Conservation (phyloP, 2,888 invertebrate species). For the Tachina lurida region DNA sequence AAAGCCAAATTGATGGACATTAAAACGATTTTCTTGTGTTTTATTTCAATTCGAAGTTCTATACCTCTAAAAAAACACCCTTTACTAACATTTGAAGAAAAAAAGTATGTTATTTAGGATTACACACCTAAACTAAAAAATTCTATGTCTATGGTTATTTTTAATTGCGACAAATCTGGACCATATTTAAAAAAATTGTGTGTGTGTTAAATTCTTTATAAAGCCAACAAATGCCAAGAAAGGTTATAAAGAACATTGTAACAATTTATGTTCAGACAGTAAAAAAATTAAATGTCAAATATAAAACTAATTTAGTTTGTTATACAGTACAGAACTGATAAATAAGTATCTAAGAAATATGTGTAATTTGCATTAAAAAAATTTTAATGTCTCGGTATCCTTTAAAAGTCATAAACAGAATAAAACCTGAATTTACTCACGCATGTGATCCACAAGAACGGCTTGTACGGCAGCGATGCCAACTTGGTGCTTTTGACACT, state of each 20-base stretch:
- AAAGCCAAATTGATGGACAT: too few species aligned
- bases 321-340: neutral
- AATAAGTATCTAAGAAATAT: conserved; percentile 7
- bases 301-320: conserved; percentile 24
- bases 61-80: too few species aligned
- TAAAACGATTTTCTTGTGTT: too few species aligned
- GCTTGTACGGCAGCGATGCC: too few species aligned
- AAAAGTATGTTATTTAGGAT: neutral
- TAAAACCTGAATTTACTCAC: conserved; percentile 22
- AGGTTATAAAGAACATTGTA: conserved; percentile 31
- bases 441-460: conserved; percentile 6
- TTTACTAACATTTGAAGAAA: neutral
- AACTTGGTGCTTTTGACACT: too few species aligned
- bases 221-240: conserved; percentile 12
- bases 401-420: conserved; percentile 24
- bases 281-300: conserved; percentile 26
- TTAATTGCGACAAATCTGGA: conserved; percentile 25
- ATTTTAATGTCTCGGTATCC: conserved; percentile 16
- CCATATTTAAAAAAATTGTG: conserved; percentile 12
- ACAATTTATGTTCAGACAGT: conserved; percentile 13
- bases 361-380: neutral
- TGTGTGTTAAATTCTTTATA: neutral
- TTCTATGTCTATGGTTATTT: conserved; percentile 10
- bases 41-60: too few species aligned
- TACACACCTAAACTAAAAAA: conserved; percentile 21